A percentile compares a stretch with the other conserved stretches of the same genome.
phyloP scores from a whole-genome alignment of 2,888 invertebrate species.

The Lasioglossum malachurum region DNA sequence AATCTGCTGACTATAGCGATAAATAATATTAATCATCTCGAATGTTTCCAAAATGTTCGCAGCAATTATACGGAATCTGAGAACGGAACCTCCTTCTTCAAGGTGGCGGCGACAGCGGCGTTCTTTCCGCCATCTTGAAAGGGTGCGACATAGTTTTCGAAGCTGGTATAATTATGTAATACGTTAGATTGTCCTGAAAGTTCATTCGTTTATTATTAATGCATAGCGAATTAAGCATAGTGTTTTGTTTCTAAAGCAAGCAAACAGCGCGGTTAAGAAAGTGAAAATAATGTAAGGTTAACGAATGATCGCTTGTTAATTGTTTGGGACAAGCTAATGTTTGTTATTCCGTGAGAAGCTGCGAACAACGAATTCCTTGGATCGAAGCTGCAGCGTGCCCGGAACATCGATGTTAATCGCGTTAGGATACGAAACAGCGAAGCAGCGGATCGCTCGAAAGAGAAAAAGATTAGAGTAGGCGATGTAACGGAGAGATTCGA shows the following conservation, averaged over 20 bases:
- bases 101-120: conserved; percentile 9
- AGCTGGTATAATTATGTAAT: background rate
- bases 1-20: background rate
- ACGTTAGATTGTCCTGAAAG: background rate
- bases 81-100: background rate
- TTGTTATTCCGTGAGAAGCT: background rate
- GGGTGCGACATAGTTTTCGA: background rate
- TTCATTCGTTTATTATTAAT: background rate
- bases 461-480: background rate
- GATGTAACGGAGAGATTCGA: background rate
- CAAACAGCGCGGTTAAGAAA: background rate
- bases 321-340: background rate
- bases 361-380: background rate
- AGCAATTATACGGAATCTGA: background rate
- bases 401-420: background rate
- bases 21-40: background rate
- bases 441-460: background rate
- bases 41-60: background rate
- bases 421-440: conserved; percentile 1
- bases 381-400: background rate
- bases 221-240: background rate
- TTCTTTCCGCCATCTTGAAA: conserved; percentile 13
- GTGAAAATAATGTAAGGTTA: background rate
- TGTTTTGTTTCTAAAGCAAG: background rate
- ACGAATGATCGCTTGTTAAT: background rate